These are phyloP conservation scores for Poeciliopsis occidentalis DNA, from an alignment of 2,113 vertebrate species.

Conservation along the genomic window DNA sequence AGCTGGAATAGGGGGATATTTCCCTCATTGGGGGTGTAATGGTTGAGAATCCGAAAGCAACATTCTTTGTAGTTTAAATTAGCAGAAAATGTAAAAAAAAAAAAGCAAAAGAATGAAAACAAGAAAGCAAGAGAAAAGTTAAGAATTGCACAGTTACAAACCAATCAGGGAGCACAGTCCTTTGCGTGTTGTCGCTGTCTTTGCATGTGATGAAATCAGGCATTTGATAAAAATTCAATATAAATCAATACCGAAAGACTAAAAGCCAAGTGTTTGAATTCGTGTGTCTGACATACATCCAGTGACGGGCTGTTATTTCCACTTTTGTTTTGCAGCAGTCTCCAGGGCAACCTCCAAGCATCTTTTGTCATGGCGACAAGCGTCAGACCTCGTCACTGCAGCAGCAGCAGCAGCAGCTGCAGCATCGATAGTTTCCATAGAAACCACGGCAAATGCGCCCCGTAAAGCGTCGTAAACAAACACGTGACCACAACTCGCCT, in stretches of 20 bases:
- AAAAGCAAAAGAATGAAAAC: background rate
- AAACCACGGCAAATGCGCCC: slow-evolving; percentile 55
- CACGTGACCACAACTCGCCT: background rate
- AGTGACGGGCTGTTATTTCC: background rate
- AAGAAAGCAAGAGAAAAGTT: background rate
- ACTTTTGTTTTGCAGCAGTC: slow-evolving; percentile 48
- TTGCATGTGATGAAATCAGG: no score
- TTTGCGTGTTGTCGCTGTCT: no score
- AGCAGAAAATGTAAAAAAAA: background rate
- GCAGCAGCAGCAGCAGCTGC: slow-evolving; percentile 38
- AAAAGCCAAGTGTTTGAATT: background rate
- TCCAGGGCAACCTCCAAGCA: slow-evolving; percentile 65
- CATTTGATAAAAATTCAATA: no score
- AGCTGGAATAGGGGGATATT: background rate
- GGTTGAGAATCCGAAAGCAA: background rate
- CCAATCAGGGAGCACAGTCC: no score
- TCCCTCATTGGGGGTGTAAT: background rate
- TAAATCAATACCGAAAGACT: background rate
- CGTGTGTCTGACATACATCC: background rate
- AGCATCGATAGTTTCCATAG: slow-evolving; percentile 72
- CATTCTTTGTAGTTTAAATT: background rate
- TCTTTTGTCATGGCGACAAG: slow-evolving; percentile 72
- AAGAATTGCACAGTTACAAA: no score
- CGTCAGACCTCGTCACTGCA: slow-evolving; percentile 48
- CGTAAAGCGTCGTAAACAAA: background rate